These are phyloP conservation scores for Hyaena hyaena DNA, from an alignment of 2,113 vertebrate species.

Conservation along the genomic window DNA sequence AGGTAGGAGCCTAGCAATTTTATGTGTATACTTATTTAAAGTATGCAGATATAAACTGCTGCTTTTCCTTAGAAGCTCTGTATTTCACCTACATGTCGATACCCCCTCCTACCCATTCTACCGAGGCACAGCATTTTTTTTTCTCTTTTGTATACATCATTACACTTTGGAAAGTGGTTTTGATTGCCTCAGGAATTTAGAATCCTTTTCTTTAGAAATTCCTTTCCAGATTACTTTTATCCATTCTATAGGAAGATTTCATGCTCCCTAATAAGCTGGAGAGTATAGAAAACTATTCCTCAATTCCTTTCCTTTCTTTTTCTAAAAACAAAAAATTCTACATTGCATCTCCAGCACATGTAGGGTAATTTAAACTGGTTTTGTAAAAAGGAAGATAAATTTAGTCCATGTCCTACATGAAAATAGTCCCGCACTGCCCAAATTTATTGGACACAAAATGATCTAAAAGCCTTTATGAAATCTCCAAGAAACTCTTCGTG, in stretches of 20 bases:
- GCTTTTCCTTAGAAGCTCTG: neutral
- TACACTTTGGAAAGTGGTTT: neutral
- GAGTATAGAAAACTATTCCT: neutral
- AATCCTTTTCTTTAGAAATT: neutral
- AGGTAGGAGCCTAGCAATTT: neutral
- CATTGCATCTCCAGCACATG: neutral
- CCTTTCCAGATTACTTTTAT: neutral
- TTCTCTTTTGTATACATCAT: neutral
- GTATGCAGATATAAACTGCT: neutral
- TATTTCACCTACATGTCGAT: neutral
- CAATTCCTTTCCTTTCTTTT: neutral
- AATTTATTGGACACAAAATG: neutral
- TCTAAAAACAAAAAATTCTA: neutral
- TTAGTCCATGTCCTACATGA: conserved; percentile 21
- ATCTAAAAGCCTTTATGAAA: neutral
- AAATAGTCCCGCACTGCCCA: conserved; percentile 8
- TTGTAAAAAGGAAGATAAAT: conserved; percentile 50
- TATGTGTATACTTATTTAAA: neutral
- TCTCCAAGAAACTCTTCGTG: neutral
- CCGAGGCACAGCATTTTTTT: neutral
- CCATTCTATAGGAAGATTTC: neutral
- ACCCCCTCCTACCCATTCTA: neutral
- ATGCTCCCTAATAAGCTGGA: neutral
- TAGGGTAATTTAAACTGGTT: conserved; percentile 27
- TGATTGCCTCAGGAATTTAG: neutral